Evolutionary conservation across 1,140 invertebrate genomes (phyloP), one percentile per base, ranked within the genome.

Genomic region (Trachelipus rathkii): DNA sequence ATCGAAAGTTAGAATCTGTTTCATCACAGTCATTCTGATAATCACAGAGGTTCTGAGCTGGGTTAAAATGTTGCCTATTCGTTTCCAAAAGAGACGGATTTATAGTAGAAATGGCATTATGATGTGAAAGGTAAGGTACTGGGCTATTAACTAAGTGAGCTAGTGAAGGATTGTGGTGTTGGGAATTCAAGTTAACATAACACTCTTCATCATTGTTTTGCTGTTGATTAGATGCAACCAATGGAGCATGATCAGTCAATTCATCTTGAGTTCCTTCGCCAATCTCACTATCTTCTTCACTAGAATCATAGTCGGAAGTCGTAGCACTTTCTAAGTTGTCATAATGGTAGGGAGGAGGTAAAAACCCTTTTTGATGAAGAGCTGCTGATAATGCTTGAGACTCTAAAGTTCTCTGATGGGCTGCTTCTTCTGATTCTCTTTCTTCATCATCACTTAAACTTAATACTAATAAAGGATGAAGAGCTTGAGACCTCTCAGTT

Each of bases 301-400:
- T 73, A 10, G 79, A 81, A 60, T 81, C 79, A 33, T 81, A 81
- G 72, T 81, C 79, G 60, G 79, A 78, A n/a, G 79, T 81, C 9
- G 77, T 78, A 73, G 71, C 74, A 69, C 79, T 81, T 60, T 81
- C 77, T 46, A 81, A 69, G 11, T 73, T 19, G 72, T 78, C 77
- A 45, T 78, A 78, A 69, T 78, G 77, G 44, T 75, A 78, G 21
- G 77, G 77, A 21, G 77, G 71, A 33, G 75, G 71, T 69, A 78
- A 76, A 24, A 78, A 74, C 2, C 77, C 77, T 45, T 78, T 78
- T 44, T 78, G 74, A 44, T 78, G 77, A 71, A 78, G 75, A 44
- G 77, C 77, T 43, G 77, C 77, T 7, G 74, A 75, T n/a, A 78
- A 74, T 11, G 77, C 77, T 69, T 78, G 69, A 44, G 75, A 72